These are phyloP conservation scores for Dermolepida albohirtum DNA, from an alignment of 2,888 invertebrate species.

Conservation along the genomic window DNA sequence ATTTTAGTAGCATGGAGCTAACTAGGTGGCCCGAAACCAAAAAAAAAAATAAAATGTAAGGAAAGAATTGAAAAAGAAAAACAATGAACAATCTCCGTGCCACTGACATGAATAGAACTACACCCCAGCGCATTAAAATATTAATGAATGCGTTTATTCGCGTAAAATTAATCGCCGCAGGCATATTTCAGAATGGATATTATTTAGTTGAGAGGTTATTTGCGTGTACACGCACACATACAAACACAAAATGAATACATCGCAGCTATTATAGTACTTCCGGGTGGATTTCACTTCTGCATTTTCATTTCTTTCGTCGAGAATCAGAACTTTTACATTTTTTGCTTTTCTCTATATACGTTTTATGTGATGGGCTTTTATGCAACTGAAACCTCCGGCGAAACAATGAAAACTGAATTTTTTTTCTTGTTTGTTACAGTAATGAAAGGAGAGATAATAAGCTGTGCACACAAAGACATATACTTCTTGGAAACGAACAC, in stretches of 20 bases:
- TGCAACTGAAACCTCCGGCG: not conserved
- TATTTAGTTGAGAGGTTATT: conserved; percentile 1
- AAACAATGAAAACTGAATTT: conserved; percentile 16
- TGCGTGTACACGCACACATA: not conserved
- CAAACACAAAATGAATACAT: not conserved
- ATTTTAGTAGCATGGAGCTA: too few species aligned
- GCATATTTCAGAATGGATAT: conserved; percentile 4
- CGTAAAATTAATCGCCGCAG: conserved; percentile 26
- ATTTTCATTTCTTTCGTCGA: not conserved
- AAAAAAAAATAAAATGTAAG: too few species aligned
- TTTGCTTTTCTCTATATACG: conserved; percentile 5
- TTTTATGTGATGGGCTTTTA: not conserved
- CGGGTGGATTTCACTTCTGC: too few species aligned
- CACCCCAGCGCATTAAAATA: conserved; percentile 13
- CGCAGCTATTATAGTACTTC: too few species aligned
- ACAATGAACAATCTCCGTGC: not conserved
- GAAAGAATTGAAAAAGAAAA: not conserved
- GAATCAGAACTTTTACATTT: too few species aligned
- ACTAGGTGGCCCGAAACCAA: too few species aligned
- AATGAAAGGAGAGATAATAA: conserved; percentile 61
- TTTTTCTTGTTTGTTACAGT: conserved; percentile 47
- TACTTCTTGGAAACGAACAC: conserved; percentile 62
- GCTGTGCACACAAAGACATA: conserved; percentile 61
- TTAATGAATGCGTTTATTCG: conserved; percentile 24
- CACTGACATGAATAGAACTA: not conserved